Percentiles rank a stretch among this genome's conserved stretches.
phyloP scores from a whole-genome alignment of 2,113 vertebrate genomes.

The Sturnus vulgaris region DNA sequence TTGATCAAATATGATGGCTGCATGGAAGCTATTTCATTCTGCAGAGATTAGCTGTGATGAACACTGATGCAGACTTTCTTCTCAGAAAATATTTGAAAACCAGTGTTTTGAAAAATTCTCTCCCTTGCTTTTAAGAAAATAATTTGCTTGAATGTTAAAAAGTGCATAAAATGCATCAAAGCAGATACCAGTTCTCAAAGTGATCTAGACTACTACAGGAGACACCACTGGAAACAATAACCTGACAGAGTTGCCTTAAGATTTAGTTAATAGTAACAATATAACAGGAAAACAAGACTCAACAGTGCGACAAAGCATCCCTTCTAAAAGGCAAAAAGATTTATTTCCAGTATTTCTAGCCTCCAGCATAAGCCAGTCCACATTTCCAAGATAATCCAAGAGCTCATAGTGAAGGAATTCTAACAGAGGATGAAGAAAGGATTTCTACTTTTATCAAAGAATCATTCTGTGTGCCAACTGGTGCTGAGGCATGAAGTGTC shows the following conservation, averaged over 20 bases:
- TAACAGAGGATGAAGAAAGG: not conserved
- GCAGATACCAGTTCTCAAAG: not conserved
- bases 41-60: constrained; percentile 10
- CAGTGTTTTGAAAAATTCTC: not conserved
- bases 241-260: not conserved
- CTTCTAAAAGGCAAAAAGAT: not conserved
- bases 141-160: not conserved
- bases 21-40: constrained; percentile 3
- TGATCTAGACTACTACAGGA: not conserved
- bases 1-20: not conserved
- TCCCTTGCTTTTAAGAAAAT: not conserved
- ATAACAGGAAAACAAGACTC: not conserved
- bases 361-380: not conserved
- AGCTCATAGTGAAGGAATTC: not conserved
- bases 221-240: not conserved
- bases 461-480: not conserved
- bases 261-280: not conserved
- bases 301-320: not conserved
- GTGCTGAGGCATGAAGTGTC: not conserved
- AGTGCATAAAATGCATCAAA: not conserved
- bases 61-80: not conserved
- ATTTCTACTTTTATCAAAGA: not conserved
- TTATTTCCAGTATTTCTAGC: not conserved
- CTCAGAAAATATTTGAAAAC: constrained; percentile 15
- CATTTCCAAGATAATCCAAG: not conserved